A percentile compares a stretch with the other conserved stretches of the same genome.
Conservation (phyloP, 2,113 vertebrate species). For the Arizona elegans region DNA sequence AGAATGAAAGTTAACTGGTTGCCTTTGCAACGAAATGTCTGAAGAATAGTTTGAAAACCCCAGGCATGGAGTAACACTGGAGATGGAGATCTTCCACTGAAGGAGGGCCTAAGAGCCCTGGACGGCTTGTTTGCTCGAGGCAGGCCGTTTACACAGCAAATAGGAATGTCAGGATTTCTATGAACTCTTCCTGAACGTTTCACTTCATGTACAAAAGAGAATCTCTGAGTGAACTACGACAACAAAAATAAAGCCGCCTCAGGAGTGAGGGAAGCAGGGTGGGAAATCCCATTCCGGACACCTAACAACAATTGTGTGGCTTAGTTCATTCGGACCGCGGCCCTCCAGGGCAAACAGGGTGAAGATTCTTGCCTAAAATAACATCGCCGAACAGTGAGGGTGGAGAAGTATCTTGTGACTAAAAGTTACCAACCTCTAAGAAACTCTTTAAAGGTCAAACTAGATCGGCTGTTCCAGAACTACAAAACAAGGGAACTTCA, state of each 20-base stretch:
- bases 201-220: slow-evolving; percentile 58
- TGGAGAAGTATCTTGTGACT: background rate
- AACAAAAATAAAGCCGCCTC: slow-evolving; percentile 32
- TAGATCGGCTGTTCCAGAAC: background rate
- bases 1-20: slow-evolving; percentile 49
- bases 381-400: background rate
- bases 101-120: slow-evolving; percentile 48
- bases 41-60: slow-evolving; percentile 72
- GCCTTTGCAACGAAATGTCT: slow-evolving; percentile 76
- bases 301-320: slow-evolving; percentile 4
- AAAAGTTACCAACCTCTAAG: background rate
- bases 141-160: slow-evolving; percentile 50
- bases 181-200: slow-evolving; percentile 63
- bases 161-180: slow-evolving; percentile 71
- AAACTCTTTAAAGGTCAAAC: background rate
- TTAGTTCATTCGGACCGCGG: background rate
- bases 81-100: slow-evolving; percentile 34
- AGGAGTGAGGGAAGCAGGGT: background rate
- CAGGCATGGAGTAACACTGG: slow-evolving; percentile 62
- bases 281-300: background rate
- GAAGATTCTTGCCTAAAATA: background rate
- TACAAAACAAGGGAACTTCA: background rate
- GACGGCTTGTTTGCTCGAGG: slow-evolving; percentile 57
- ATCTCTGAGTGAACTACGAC: slow-evolving; percentile 17
- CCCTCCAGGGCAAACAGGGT: background rate